Conservation (phyloP, 2,888 invertebrate species). For the Clitarchus hookeri region DNA sequence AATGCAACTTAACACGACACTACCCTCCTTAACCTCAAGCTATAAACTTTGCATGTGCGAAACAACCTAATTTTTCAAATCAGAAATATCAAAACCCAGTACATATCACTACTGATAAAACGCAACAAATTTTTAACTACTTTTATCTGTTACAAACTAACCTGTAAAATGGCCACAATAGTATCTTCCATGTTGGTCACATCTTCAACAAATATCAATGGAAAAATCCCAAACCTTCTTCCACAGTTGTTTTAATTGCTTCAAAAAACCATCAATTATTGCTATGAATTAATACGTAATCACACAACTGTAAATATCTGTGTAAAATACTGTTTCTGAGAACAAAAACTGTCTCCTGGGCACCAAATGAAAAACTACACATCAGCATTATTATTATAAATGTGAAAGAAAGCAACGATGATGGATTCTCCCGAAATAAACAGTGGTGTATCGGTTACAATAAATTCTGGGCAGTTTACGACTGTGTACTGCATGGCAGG, state of each 20-base stretch:
- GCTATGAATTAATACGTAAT: too few species aligned
- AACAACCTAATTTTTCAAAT: not conserved
- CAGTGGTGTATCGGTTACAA: too few species aligned
- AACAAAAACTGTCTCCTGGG: not conserved
- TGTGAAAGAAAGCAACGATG: too few species aligned
- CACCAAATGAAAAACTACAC: not conserved
- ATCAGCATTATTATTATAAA: too few species aligned
- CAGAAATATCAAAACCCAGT: not conserved
- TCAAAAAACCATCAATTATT: not conserved
- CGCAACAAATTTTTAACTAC: not conserved
- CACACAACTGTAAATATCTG: not conserved
- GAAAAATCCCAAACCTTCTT: not conserved
- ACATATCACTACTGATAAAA: not conserved
- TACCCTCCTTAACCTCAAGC: not conserved
- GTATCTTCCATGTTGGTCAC: not conserved
- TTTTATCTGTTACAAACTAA: not conserved
- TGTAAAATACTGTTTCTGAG: not conserved
- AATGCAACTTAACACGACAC: not conserved
- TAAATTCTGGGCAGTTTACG: too few species aligned
- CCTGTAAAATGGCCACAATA: not conserved
- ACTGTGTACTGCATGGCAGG: too few species aligned
- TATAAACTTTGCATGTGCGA: not conserved
- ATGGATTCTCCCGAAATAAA: too few species aligned
- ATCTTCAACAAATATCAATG: not conserved
- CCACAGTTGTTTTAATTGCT: not conserved